Evolutionary conservation across 2,888 invertebrate genomes (phyloP).

Genomic region (Mimachlamys varia): DNA sequence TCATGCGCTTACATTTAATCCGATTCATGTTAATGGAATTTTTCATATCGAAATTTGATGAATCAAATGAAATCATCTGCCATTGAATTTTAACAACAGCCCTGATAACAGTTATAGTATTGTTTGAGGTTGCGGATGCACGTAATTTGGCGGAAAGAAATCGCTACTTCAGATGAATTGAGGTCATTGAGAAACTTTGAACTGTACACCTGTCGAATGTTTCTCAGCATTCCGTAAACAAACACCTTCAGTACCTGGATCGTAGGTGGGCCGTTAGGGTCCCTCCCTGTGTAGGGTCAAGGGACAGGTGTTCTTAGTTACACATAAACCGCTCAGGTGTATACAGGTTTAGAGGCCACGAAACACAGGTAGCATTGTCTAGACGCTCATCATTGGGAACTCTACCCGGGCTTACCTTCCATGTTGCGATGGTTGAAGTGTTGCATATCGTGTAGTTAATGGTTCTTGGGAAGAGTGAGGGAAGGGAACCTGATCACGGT

Average conservation of each 20-base stretch:
- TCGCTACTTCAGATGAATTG: background rate
- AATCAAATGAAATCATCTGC: slow-evolving; percentile 26
- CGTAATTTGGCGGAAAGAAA: background rate
- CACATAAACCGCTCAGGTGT: slow-evolving; percentile 4
- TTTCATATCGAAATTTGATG: slow-evolving; percentile 32
- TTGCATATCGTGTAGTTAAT: background rate
- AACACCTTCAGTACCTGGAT: slow-evolving; percentile 22
- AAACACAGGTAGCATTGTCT: background rate
- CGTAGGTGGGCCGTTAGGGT: slow-evolving; percentile 29
- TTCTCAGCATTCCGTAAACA: background rate
- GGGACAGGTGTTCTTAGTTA: slow-evolving; percentile 18
- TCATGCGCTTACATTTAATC: background rate
- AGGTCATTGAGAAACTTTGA: slow-evolving; percentile 26
- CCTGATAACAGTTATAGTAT: background rate
- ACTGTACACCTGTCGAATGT: background rate
- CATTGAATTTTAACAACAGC: background rate
- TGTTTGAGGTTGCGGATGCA: background rate
- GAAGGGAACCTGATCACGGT: background rate
- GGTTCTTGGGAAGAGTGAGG: background rate
- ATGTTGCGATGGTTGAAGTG: background rate
- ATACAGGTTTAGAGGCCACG: background rate
- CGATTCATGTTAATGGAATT: slow-evolving; percentile 12
- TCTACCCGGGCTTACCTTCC: background rate
- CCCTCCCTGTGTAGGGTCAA: background rate
- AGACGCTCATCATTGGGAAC: background rate